Conservation (phyloP, 2,113 vertebrate genomes). For the Daphoenositta chrysoptera region DNA sequence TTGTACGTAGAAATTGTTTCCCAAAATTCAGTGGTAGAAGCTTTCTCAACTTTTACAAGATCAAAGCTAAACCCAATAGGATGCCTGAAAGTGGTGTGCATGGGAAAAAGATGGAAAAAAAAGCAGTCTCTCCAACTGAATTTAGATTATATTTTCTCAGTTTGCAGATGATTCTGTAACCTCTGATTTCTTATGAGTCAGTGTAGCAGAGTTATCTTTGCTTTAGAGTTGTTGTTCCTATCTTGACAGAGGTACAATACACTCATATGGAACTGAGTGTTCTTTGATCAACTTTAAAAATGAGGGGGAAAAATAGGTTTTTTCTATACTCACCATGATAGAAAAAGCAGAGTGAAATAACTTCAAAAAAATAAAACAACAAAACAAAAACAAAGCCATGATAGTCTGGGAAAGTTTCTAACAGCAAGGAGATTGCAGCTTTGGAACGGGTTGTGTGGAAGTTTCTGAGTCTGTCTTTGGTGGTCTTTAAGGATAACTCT, state of each 20-base stretch:
- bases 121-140: not conserved
- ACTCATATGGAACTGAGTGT: not conserved
- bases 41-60: not conserved
- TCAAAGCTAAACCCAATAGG: not conserved
- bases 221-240: not conserved
- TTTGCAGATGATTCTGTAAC: not conserved
- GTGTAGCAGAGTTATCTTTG: not conserved
- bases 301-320: no score
- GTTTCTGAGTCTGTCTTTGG: not conserved
- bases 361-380: rapidly evolving
- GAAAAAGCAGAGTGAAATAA: not conserved
- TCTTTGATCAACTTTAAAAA: not conserved
- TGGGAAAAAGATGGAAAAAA: no score
- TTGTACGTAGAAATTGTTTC: not conserved
- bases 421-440: not conserved
- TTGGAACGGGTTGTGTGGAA: not conserved
- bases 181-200: not conserved
- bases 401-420: not conserved
- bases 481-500: not conserved
- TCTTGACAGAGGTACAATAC: not conserved
- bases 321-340: rapidly evolving
- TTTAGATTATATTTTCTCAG: not conserved
- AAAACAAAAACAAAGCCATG: not conserved
- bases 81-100: not conserved
- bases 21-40: not conserved